Evolutionary conservation across 2,888 invertebrate species (phyloP).

Genomic region (Ptychoptera albimana): DNA sequence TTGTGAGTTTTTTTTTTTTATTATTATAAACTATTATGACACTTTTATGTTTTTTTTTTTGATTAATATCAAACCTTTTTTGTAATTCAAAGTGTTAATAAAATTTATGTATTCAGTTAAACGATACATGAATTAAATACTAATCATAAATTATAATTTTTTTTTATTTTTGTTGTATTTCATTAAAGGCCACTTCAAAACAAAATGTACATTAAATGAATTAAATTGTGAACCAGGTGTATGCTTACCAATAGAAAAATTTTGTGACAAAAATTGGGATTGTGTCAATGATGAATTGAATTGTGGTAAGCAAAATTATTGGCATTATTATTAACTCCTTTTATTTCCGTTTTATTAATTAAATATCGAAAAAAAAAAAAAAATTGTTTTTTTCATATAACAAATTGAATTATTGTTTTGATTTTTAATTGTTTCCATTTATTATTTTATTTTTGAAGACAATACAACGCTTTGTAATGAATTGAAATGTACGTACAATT

Average conservation of each 20-base stretch:
- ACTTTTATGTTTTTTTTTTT: no score
- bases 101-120: neutral
- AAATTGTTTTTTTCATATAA: no score
- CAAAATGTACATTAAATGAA: conserved; percentile 49
- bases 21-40: no score
- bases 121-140: no score
- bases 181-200: conserved; percentile 40
- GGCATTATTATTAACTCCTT: neutral
- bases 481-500: conserved; percentile 46
- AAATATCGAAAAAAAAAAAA: conserved; percentile 1
- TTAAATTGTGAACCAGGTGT: conserved; percentile 41
- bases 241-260: conserved; percentile 27
- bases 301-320: conserved; percentile 27
- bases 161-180: conserved; percentile 7
- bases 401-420: no score
- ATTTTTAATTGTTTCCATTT: neutral
- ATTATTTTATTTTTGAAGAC: conserved; percentile 13
- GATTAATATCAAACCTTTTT: no score
- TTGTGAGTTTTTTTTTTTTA: conserved; percentile 37
- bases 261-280: conserved; percentile 28
- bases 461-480: conserved; percentile 31
- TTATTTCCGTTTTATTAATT: neutral
- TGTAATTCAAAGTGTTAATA: neutral
- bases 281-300: conserved; percentile 29
- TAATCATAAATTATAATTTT: conserved; percentile 1